Conservation (phyloP, 2,888 invertebrate species). For the Balanococcus diminutus region DNA sequence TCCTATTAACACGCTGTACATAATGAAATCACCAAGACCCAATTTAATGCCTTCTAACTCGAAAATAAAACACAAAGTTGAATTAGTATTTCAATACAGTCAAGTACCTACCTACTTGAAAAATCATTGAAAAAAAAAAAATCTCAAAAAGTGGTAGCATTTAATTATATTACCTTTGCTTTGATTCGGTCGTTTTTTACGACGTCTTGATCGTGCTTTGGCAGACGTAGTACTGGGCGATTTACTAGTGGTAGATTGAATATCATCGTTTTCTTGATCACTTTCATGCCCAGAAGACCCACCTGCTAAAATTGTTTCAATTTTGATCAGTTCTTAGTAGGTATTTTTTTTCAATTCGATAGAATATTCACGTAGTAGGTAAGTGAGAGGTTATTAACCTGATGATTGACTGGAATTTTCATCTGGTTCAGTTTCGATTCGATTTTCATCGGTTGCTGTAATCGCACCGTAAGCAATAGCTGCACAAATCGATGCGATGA, state of each 20-base stretch:
- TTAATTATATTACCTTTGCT: not conserved
- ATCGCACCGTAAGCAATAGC: not conserved
- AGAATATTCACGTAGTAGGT: too few species aligned
- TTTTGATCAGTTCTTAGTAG: not conserved
- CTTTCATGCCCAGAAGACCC: too few species aligned
- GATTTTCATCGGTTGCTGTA: not conserved
- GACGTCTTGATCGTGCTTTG: not conserved
- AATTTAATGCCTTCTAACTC: constrained; percentile 94
- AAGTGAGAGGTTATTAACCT: too few species aligned
- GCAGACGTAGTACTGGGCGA: not conserved
- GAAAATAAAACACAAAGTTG: too few species aligned
- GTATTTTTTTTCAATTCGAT: not conserved
- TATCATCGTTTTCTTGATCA: not conserved
- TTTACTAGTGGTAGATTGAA: not conserved
- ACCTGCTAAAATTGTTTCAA: not conserved
- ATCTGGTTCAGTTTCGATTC: not conserved
- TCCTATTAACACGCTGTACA: constrained; percentile 98
- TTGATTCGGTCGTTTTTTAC: not conserved
- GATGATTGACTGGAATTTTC: constrained; percentile 25
- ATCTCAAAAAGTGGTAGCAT: too few species aligned
- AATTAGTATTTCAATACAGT: not conserved
- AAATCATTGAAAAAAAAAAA: too few species aligned
- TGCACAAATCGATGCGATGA: not conserved
- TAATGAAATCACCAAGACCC: constrained; percentile 98
- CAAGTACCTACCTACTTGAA: too few species aligned